Evolutionary conservation across 1,140 invertebrate genomes (phyloP).

Genomic region (Eriocheir sinensis): DNA sequence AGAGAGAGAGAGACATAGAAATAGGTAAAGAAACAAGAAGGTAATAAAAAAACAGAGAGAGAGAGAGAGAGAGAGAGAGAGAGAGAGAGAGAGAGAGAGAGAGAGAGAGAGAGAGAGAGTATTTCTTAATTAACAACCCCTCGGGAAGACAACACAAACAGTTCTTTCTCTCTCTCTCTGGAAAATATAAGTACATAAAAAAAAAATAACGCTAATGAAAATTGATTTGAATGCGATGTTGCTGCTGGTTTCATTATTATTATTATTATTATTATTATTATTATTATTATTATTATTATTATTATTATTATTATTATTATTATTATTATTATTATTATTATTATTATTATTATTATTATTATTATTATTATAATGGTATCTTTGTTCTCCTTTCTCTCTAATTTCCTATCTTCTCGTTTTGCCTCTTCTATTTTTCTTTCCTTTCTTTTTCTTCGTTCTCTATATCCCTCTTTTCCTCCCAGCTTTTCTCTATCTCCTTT

Average conservation of each 20-base stretch:
- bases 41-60: neutral
- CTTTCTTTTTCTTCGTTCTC: neutral
- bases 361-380: slow-evolving; percentile 29
- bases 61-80: neutral
- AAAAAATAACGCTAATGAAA: neutral
- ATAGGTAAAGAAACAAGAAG: neutral
- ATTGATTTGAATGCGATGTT: neutral
- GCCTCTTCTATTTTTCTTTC: neutral
- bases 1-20: slow-evolving; percentile 1
- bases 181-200: neutral
- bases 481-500: too few relatives aligned
- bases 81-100: slow-evolving; percentile 16
- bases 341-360: slow-evolving; percentile 18
- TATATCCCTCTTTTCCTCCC: neutral
- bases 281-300: neutral
- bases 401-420: neutral
- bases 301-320: slow-evolving; percentile 30
- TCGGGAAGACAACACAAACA: too few relatives aligned
- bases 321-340: slow-evolving; percentile 57
- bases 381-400: neutral
- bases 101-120: neutral
- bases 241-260: too few relatives aligned
- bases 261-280: slow-evolving; percentile 25
- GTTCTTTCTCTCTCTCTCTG: too few relatives aligned
- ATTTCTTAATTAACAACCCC: neutral